phyloP scores from a whole-genome alignment of 2,797 vertebrate genomes.

The Xenopus petersii region DNA sequence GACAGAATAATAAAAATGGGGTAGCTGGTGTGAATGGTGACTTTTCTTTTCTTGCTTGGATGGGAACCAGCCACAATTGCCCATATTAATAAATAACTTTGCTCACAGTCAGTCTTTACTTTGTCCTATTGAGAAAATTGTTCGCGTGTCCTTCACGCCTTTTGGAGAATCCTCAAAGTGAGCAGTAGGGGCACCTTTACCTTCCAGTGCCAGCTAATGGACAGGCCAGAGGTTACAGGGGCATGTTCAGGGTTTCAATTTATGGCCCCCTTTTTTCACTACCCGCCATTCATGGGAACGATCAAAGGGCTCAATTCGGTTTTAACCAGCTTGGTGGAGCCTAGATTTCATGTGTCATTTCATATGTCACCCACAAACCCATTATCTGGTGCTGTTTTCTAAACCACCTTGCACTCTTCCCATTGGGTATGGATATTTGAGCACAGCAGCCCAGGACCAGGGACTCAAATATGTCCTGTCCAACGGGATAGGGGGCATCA shows the following conservation, averaged over 20 bases:
- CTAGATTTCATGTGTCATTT: background rate
- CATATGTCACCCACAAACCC: background rate
- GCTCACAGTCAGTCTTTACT: conserved; percentile 87
- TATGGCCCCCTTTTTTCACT: conserved; percentile 68
- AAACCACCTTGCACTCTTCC: no score
- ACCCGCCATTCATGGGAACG: conserved; percentile 55
- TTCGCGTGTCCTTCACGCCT: conserved; percentile 95
- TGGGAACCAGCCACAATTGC: conserved; percentile 91
- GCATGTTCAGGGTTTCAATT: conserved; percentile 80
- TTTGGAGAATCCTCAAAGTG: conserved; percentile 70
- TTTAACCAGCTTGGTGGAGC: conserved; percentile 35
- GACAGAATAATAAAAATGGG: conserved; percentile 79
- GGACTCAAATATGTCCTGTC: no score
- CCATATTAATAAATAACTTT: conserved; percentile 96
- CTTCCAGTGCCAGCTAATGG: conserved; percentile 67
- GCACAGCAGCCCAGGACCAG: no score
- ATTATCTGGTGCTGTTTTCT: no score
- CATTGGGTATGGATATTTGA: no score
- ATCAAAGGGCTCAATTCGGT: conserved; percentile 68
- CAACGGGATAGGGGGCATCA: no score
- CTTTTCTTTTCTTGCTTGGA: conserved; percentile 68
- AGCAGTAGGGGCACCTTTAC: conserved; percentile 71
- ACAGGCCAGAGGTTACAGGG: conserved; percentile 82
- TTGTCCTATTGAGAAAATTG: conserved; percentile 89
- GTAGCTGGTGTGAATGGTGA: conserved; percentile 79